These are phyloP conservation scores for Erebia ligea DNA, from an alignment of 2,888 invertebrate genomes.

Conservation along the genomic window DNA sequence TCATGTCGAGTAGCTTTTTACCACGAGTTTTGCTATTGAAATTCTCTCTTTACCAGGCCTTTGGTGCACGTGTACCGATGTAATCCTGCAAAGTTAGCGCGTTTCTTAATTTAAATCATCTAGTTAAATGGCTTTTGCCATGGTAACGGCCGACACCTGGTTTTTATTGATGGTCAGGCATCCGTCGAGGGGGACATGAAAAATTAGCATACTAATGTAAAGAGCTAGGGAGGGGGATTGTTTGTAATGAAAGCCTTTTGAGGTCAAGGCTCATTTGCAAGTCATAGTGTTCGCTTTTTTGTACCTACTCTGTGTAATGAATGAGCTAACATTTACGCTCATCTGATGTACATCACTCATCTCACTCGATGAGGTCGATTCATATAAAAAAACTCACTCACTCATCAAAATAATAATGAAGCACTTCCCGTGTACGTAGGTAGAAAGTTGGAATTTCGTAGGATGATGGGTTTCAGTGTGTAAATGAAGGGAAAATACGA, in stretches of 20 bases:
- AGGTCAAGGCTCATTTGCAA: slow-evolving; percentile 31
- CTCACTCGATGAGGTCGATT: background rate
- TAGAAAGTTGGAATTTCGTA: no score
- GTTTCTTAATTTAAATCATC: slow-evolving; percentile 25
- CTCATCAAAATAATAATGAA: no score
- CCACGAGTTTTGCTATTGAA: background rate
- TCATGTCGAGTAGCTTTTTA: background rate
- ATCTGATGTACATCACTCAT: background rate
- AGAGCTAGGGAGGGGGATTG: slow-evolving; percentile 31
- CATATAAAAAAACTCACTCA: no score
- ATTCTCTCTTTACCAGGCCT: background rate
- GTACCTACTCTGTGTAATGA: background rate
- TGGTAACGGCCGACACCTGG: slow-evolving; percentile 67
- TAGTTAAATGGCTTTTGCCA: slow-evolving; percentile 53
- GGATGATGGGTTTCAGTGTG: no score
- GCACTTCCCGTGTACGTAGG: no score
- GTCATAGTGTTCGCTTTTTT: slow-evolving; percentile 6
- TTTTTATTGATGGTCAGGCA: slow-evolving; percentile 46
- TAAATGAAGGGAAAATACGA: no score
- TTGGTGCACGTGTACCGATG: slow-evolving; percentile 3
- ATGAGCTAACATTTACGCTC: background rate
- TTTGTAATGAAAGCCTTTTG: slow-evolving; percentile 27
- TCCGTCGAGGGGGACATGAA: slow-evolving; percentile 47
- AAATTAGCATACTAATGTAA: slow-evolving; percentile 72
- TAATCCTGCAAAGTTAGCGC: slow-evolving; percentile 14